phyloP scores from a whole-genome alignment of 2,113 vertebrate genomes.

The Thamnaconus septentrionalis region DNA sequence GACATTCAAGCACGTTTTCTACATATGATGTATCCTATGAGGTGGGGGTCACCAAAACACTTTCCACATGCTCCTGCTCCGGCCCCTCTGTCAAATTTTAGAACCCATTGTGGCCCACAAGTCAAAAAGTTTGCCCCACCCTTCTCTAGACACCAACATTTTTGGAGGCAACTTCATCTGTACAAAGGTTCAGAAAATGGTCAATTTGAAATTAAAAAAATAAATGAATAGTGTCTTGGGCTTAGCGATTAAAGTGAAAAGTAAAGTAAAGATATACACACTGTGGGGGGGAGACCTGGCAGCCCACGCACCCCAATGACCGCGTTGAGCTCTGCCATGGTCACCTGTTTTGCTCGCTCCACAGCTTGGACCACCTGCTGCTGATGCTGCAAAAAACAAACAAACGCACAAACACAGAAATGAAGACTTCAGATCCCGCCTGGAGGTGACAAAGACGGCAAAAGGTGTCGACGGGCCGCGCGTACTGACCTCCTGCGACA shows the following conservation, averaged over 20 bases:
- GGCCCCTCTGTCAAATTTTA: too few species aligned
- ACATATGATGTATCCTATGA: too few species aligned
- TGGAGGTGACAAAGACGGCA: conserved; percentile 8
- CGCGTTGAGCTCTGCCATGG: conserved; percentile 96
- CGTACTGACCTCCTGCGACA: conserved; percentile 94
- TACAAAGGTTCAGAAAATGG: too few species aligned
- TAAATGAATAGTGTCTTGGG: too few species aligned
- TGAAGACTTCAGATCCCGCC: conserved; percentile 9
- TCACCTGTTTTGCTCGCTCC: conserved; percentile 97
- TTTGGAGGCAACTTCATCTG: too few species aligned
- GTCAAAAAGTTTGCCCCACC: too few species aligned
- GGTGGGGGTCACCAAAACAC: too few species aligned
- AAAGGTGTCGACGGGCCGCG: conserved; percentile 35
- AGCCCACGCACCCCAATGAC: conserved; percentile 98
- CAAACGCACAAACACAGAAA: conserved; percentile 8
- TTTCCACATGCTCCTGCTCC: too few species aligned
- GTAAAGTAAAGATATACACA: conserved; percentile 85
- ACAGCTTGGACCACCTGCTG: conserved; percentile 98
- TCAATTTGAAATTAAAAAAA: too few species aligned
- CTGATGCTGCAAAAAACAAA: conserved; percentile 82
- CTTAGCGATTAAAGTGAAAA: conserved; percentile 4
- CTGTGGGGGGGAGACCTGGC: conserved; percentile 91
- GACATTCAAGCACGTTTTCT: too few species aligned
- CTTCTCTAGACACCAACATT: too few species aligned
- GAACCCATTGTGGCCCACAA: too few species aligned